Percentiles rank a stretch among this genome's conserved stretches.
These are phyloP conservation scores for Helobdella robusta DNA, from an alignment of 2,888 invertebrate genomes.

Conservation along the genomic window DNA sequence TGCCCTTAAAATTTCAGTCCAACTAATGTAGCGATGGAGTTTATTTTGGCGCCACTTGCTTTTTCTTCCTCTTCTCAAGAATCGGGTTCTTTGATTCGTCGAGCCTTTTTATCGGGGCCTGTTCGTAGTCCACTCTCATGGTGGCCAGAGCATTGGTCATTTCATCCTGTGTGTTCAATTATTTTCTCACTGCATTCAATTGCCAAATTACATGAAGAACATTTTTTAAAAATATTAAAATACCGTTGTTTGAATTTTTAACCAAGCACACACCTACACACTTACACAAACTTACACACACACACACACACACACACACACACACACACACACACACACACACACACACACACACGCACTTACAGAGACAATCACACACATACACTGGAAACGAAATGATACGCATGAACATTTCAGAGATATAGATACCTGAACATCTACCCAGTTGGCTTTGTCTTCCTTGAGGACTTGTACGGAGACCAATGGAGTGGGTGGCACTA, in stretches of 20 bases:
- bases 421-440: slow-evolving; percentile 68
- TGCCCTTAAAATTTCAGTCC: too few species aligned
- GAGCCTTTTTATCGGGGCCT: slow-evolving; percentile 78
- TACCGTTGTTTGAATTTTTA: too few species aligned
- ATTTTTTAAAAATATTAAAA: not conserved
- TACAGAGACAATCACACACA: slow-evolving; percentile 6
- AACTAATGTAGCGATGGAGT: too few species aligned
- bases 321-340: slow-evolving; percentile 20
- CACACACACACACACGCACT: slow-evolving; percentile 15
- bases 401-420: not conserved
- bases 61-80: slow-evolving; percentile 64
- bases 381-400: too few species aligned
- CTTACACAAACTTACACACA: too few species aligned
- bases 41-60: slow-evolving; percentile 28
- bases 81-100: slow-evolving; percentile 89
- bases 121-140: slow-evolving; percentile 93
- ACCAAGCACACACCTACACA: slow-evolving; percentile 15
- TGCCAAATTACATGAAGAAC: not conserved
- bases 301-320: slow-evolving; percentile 17
- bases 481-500: slow-evolving; percentile 87
- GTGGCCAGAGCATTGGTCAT: slow-evolving; percentile 94
- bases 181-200: not conserved
- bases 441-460: slow-evolving; percentile 87
- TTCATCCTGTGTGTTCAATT: slow-evolving; percentile 61
- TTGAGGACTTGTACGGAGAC: slow-evolving; percentile 78